Percentiles rank a stretch among this genome's conserved stretches.
Conservation (phyloP, 2,113 vertebrate species). For the Thunnus thynnus region DNA sequence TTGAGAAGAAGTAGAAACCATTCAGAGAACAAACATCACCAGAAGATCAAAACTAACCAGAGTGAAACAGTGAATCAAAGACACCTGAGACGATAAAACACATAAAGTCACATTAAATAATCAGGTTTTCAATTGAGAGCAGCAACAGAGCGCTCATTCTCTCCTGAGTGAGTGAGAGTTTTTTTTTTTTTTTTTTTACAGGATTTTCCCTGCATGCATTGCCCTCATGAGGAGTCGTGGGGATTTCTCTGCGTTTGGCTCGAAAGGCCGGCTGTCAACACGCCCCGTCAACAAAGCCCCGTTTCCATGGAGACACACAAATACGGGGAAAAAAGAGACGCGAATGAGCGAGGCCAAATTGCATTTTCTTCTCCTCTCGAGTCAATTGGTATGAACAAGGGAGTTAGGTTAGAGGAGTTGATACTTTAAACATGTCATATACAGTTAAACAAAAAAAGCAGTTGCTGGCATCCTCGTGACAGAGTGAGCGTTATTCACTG, state of each 20-base stretch:
- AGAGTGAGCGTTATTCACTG: not conserved
- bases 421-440: slow-evolving; percentile 61
- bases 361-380: slow-evolving; percentile 53
- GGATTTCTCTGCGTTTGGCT: slow-evolving; percentile 71
- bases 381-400: slow-evolving; percentile 58
- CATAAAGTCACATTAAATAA: too few relatives aligned
- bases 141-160: slow-evolving; percentile 9
- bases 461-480: not conserved
- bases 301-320: slow-evolving; percentile 70
- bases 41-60: too few relatives aligned
- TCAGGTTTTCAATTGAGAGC: not conserved
- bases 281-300: slow-evolving; percentile 64
- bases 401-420: slow-evolving; percentile 56
- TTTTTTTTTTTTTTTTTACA: slow-evolving; percentile 26
- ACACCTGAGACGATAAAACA: too few relatives aligned
- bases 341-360: slow-evolving; percentile 40
- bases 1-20: too few relatives aligned
- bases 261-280: slow-evolving; percentile 68
- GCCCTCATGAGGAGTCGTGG: slow-evolving; percentile 54
- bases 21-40: too few relatives aligned
- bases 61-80: too few relatives aligned
- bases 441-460: slow-evolving; percentile 3
- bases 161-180: slow-evolving; percentile 1
- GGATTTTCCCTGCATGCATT: slow-evolving; percentile 69
- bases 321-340: slow-evolving; percentile 49